A percentile compares a stretch with the other conserved stretches of the same genome.
phyloP scores from a whole-genome alignment of 2,113 vertebrate genomes.

The Anoplopoma fimbria region DNA sequence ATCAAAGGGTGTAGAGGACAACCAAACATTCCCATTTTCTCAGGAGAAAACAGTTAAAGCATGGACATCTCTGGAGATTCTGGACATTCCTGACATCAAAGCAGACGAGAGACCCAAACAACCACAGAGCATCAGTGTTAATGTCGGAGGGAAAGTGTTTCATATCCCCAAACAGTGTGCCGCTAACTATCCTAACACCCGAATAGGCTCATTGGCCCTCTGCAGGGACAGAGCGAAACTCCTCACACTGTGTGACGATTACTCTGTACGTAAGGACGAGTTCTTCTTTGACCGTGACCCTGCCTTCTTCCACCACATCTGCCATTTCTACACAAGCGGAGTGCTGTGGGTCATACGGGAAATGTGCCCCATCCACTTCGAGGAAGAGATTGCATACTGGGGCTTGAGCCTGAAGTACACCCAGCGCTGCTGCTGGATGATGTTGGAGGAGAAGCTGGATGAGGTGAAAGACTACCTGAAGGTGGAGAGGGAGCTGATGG shows the following conservation, averaged over 20 bases:
- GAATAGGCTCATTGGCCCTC: slow-evolving; percentile 82
- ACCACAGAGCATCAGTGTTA: slow-evolving; percentile 76
- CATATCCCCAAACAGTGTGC: slow-evolving; percentile 73
- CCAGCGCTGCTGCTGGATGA: slow-evolving; percentile 85
- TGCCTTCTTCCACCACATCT: slow-evolving; percentile 82
- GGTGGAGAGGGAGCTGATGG: slow-evolving; percentile 85
- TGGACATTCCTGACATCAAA: slow-evolving; percentile 34
- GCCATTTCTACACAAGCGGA: slow-evolving; percentile 84
- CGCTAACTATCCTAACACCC: slow-evolving; percentile 79
- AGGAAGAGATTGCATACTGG: slow-evolving; percentile 90
- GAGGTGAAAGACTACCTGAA: slow-evolving; percentile 87
- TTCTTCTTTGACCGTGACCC: slow-evolving; percentile 88
- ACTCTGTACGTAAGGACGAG: slow-evolving; percentile 79
- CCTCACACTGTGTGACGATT: slow-evolving; percentile 85
- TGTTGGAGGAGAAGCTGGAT: slow-evolving; percentile 87
- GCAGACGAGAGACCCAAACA: slow-evolving; percentile 25
- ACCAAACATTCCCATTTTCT: slow-evolving; percentile 70
- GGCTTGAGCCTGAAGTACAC: slow-evolving; percentile 86
- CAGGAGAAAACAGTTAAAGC: slow-evolving; percentile 79
- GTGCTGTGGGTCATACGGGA: slow-evolving; percentile 86
- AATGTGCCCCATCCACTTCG: slow-evolving; percentile 86
- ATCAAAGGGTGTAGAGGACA: neutral
- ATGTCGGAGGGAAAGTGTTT: slow-evolving; percentile 84
- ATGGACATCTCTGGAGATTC: slow-evolving; percentile 79
- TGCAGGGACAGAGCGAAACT: slow-evolving; percentile 72